Evolutionary conservation across 2,888 invertebrate genomes (phyloP).

Genomic region (Euclidia mi): DNA sequence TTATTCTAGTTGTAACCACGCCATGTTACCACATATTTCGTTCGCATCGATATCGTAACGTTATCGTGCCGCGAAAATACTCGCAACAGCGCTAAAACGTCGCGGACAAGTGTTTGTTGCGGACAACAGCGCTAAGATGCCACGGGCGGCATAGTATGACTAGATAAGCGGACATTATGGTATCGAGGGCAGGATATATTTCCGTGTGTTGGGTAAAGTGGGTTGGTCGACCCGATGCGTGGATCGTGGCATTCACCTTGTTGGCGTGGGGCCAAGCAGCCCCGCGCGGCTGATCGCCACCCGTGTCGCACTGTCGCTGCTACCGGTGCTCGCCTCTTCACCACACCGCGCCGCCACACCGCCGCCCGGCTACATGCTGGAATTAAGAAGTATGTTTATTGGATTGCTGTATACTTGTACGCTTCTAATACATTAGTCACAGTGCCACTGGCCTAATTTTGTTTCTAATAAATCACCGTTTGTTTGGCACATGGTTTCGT

Average conservation of each 20-base stretch:
- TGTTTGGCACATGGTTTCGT: slow-evolving; percentile 44
- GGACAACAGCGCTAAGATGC: slow-evolving; percentile 53
- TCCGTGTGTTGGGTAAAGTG: slow-evolving; percentile 81
- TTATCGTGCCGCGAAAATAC: slow-evolving; percentile 52
- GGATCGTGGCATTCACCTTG: slow-evolving; percentile 89
- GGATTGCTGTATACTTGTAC: slow-evolving; percentile 51
- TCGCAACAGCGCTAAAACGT: slow-evolving; percentile 48
- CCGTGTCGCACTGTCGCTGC: slow-evolving; percentile 54
- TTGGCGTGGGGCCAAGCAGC: slow-evolving; percentile 80
- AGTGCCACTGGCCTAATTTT: slow-evolving; percentile 52
- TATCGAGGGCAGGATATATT: slow-evolving; percentile 68
- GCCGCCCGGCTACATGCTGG: slow-evolving; percentile 27
- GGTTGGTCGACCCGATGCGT: slow-evolving; percentile 81
- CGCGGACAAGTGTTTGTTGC: slow-evolving; percentile 50
- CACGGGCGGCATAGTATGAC: slow-evolving; percentile 51
- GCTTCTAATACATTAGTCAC: slow-evolving; percentile 54
- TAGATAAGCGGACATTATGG: slow-evolving; percentile 66
- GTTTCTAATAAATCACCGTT: slow-evolving; percentile 47
- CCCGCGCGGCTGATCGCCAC: slow-evolving; percentile 59
- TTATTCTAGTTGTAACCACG: slow-evolving; percentile 45
- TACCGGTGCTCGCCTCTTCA: slow-evolving; percentile 49
- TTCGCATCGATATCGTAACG: slow-evolving; percentile 51
- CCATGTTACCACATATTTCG: slow-evolving; percentile 50
- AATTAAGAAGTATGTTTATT: slow-evolving; percentile 55
- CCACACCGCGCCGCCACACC: slow-evolving; percentile 13